Evolutionary conservation across 2,797 vertebrate genomes (phyloP).

Genomic region (Coregonus sp.): DNA sequence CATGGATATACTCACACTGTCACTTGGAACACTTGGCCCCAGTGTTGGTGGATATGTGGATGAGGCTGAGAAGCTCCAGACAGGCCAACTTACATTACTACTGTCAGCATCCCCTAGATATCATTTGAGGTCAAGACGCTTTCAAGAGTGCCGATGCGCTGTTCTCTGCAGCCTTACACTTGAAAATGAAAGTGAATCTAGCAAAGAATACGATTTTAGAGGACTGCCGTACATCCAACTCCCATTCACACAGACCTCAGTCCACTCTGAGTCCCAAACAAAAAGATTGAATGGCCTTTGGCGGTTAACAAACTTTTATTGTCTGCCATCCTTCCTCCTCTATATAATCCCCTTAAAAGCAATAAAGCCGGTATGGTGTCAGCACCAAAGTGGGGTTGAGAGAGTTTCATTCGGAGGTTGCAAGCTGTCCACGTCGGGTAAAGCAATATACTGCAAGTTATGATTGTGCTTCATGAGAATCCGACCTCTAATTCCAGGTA

Average conservation of each 20-base stretch:
- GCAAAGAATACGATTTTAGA: slow-evolving; percentile 10
- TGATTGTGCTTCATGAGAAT: slow-evolving; percentile 49
- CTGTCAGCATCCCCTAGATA: neutral
- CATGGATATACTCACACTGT: neutral
- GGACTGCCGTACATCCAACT: neutral
- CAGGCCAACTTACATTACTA: neutral
- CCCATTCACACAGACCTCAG: neutral
- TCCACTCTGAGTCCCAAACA: slow-evolving; percentile 3
- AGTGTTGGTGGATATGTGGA: neutral
- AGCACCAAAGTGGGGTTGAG: slow-evolving; percentile 8
- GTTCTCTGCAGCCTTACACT: neutral
- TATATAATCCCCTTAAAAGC: slow-evolving; percentile 41
- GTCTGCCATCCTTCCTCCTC: slow-evolving; percentile 7
- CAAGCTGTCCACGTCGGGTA: slow-evolving; percentile 27
- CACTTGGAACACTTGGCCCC: no score
- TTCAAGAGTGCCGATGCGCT: neutral
- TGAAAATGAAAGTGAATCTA: neutral
- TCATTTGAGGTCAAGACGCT: neutral
- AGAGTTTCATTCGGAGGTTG: slow-evolving; percentile 40
- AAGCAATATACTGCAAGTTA: slow-evolving; percentile 53
- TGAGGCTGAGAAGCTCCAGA: neutral
- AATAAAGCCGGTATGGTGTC: slow-evolving; percentile 53
- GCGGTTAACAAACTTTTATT: neutral
- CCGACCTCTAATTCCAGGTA: slow-evolving; percentile 58
- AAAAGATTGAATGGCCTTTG: neutral